A percentile compares a stretch with the other conserved stretches of the same genome.
These are phyloP conservation scores for Harlomillsia oculata DNA, from an alignment of 1,140 invertebrate genomes.

Conservation along the genomic window DNA sequence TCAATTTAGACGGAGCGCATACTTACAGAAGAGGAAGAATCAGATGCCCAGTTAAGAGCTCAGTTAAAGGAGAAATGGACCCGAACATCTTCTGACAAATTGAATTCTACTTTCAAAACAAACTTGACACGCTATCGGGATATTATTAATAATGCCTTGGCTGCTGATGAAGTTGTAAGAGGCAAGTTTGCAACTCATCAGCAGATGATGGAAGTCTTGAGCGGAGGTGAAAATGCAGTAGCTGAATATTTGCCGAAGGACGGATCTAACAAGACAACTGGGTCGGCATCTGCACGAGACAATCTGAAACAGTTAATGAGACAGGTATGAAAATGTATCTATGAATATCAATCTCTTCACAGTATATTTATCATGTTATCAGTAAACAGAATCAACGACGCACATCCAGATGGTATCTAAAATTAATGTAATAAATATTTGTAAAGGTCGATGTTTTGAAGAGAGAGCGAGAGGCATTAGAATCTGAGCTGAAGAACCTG, in stretches of 20 bases:
- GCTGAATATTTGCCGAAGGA: slow-evolving; percentile 53
- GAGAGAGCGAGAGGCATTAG: slow-evolving; percentile 76
- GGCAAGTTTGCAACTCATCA: slow-evolving; percentile 75
- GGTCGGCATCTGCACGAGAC: slow-evolving; percentile 52
- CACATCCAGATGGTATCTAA: no score
- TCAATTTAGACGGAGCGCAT: slow-evolving; percentile 63
- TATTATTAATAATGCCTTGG: slow-evolving; percentile 83
- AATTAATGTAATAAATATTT: no score
- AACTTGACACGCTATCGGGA: slow-evolving; percentile 79
- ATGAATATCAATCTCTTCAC: background rate
- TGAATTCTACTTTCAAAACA: slow-evolving; percentile 77
- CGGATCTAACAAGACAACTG: slow-evolving; percentile 43
- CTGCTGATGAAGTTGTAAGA: slow-evolving; percentile 58
- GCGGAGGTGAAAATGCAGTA: slow-evolving; percentile 58
- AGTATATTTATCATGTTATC: no score
- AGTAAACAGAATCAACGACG: no score
- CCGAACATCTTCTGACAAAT: slow-evolving; percentile 70
- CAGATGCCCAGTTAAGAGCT: slow-evolving; percentile 72
- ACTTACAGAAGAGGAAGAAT: slow-evolving; percentile 81
- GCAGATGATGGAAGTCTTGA: slow-evolving; percentile 71
- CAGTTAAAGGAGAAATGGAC: slow-evolving; percentile 91
- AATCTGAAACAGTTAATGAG: slow-evolving; percentile 72
- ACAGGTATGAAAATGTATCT: slow-evolving; percentile 43
- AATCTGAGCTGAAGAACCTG: slow-evolving; percentile 73
- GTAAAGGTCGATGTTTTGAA: slow-evolving; percentile 74